These are phyloP conservation scores for Cossypha polioptera DNA, from an alignment of 2,797 vertebrate species.

Conservation along the genomic window DNA sequence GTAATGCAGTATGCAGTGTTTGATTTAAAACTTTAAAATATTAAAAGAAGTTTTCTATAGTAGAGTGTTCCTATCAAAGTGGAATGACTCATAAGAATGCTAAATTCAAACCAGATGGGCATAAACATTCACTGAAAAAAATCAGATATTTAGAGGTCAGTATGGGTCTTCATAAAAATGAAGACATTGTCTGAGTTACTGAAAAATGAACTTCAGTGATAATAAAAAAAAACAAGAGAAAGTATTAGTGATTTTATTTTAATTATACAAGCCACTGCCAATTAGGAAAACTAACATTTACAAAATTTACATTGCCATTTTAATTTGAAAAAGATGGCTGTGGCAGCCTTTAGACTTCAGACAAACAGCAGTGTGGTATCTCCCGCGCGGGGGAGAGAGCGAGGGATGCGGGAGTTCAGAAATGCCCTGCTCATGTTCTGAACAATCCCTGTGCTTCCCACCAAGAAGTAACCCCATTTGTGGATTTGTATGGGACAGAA, in stretches of 20 bases:
- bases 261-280: conserved; percentile 70
- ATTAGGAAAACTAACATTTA: conserved; percentile 75
- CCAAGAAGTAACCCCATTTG: conserved; percentile 27
- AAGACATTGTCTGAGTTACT: conserved; percentile 75
- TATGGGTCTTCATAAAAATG: conserved; percentile 77
- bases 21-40: conserved; percentile 81
- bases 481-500: conserved; percentile 52
- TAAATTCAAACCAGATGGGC: conserved; percentile 86
- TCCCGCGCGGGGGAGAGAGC: neutral
- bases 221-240: conserved; percentile 66
- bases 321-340: conserved; percentile 72
- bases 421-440: conserved; percentile 1
- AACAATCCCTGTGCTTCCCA: conserved; percentile 36
- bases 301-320: conserved; percentile 68
- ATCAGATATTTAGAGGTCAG: conserved; percentile 79
- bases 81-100: conserved; percentile 84
- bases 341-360: conserved; percentile 46
- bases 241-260: conserved; percentile 73
- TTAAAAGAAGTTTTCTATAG: conserved; percentile 79
- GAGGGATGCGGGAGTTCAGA: conserved; percentile 2
- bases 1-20: conserved; percentile 66
- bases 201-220: conserved; percentile 67
- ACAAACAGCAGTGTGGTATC: conserved; percentile 10
- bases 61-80: conserved; percentile 80
- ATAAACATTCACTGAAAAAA: conserved; percentile 77